These are phyloP conservation scores for Phoxinus phoxinus DNA, from an alignment of 2,113 vertebrate species.

Conservation along the genomic window DNA sequence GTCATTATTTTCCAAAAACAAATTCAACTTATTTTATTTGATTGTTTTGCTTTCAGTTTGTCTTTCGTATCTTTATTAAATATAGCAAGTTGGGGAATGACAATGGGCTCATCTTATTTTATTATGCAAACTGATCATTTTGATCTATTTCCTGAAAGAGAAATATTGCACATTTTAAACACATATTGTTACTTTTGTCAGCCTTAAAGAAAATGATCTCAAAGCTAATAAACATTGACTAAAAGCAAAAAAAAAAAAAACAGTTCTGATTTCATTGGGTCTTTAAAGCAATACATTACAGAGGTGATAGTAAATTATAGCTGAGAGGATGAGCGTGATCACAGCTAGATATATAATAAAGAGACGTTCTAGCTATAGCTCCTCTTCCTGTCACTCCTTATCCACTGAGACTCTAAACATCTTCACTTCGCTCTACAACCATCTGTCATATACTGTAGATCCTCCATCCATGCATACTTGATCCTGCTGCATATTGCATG, in stretches of 20 bases:
- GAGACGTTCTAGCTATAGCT: background rate
- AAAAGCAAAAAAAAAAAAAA: background rate
- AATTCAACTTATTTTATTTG: background rate
- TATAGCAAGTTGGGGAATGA: background rate
- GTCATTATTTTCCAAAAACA: background rate
- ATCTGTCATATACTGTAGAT: conserved; percentile 37
- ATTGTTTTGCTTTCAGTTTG: background rate
- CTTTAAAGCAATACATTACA: background rate
- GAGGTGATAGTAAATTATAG: background rate
- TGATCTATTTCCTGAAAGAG: no score
- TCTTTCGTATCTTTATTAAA: background rate
- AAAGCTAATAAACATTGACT: background rate
- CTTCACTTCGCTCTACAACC: conserved; percentile 46
- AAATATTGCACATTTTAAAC: no score
- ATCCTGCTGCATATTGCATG: conserved; percentile 55
- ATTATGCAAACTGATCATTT: background rate
- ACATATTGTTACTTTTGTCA: no score
- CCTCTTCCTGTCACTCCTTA: conserved; percentile 20
- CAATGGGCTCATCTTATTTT: background rate
- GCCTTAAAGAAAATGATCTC: background rate
- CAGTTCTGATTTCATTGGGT: background rate
- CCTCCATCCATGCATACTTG: conserved; percentile 53
- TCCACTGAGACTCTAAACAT: conserved; percentile 43
- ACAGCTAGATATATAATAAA: background rate
- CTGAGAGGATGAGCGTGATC: background rate